phyloP scores from a whole-genome alignment of 2,888 invertebrate genomes.

The Calliopum simillimum region DNA sequence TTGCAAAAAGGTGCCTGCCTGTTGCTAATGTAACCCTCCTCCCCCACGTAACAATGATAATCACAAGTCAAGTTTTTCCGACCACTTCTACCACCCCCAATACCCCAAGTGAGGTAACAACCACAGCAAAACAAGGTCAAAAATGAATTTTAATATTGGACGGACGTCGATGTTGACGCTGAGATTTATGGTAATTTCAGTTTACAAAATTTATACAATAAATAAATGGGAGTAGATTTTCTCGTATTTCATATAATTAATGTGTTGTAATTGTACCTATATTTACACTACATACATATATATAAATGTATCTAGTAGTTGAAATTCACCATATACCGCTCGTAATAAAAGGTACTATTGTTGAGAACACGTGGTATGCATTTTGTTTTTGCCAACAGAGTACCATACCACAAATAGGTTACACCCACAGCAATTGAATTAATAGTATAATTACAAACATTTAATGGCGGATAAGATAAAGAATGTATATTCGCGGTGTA shows the following conservation, averaged over 20 bases:
- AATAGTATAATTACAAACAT: slow-evolving; percentile 8
- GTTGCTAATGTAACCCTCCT: slow-evolving; percentile 19
- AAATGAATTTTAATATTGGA: slow-evolving; percentile 16
- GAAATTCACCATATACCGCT: slow-evolving; percentile 11
- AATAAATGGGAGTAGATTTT: slow-evolving; percentile 13
- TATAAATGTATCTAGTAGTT: not conserved
- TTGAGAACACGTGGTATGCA: not conserved
- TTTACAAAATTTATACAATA: not conserved
- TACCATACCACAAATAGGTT: not conserved
- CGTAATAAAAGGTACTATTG: not conserved
- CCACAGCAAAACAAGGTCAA: slow-evolving; percentile 25
- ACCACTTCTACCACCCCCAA: not conserved
- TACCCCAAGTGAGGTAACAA: not conserved
- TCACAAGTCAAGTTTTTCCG: not conserved
- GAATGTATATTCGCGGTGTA: not conserved
- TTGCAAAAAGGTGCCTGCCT: slow-evolving; percentile 12
- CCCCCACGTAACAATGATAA: not conserved
- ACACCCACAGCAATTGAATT: slow-evolving; percentile 15
- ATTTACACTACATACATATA: not conserved
- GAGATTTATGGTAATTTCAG: too few relatives aligned
- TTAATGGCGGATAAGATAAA: not conserved
- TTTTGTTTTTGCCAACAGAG: not conserved
- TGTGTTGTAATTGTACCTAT: too few relatives aligned
- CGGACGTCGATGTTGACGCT: too few relatives aligned
- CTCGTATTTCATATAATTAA: not conserved